Percentiles rank a stretch among this genome's conserved stretches.
Conservation (phyloP, 2,888 invertebrate genomes). For the Pollenia angustigena region DNA sequence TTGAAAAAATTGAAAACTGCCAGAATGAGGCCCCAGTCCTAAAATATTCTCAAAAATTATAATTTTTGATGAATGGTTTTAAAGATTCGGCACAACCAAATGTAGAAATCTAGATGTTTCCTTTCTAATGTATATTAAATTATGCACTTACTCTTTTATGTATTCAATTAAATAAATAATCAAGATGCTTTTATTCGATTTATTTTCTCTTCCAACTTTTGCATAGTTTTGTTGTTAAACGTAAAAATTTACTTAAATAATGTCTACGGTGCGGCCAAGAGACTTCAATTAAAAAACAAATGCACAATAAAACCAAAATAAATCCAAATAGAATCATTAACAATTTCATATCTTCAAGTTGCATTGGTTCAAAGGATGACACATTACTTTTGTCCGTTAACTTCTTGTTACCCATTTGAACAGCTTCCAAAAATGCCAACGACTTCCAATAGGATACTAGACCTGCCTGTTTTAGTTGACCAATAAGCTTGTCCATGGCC, state of each 20-base stretch:
- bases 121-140: too few species aligned
- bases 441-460: slow-evolving; percentile 69
- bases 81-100: too few species aligned
- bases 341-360: slow-evolving; percentile 63
- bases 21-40: too few species aligned
- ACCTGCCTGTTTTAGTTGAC: slow-evolving; percentile 64
- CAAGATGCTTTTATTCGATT: too few species aligned
- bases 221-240: too few species aligned
- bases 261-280: slow-evolving; percentile 29
- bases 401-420: slow-evolving; percentile 45
- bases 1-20: too few species aligned
- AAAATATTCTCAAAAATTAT: too few species aligned
- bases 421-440: slow-evolving; percentile 65
- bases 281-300: slow-evolving; percentile 55
- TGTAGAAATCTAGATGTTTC: too few species aligned
- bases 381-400: slow-evolving; percentile 46
- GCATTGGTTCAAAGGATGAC: slow-evolving; percentile 65
- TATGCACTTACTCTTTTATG: too few species aligned
- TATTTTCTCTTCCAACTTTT: too few species aligned
- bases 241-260: not conserved
- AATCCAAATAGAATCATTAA: slow-evolving; percentile 50
- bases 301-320: not conserved
- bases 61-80: too few species aligned
- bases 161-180: too few species aligned
- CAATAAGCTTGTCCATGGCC: slow-evolving; percentile 66